Evolutionary conservation across 2,113 vertebrate species (phyloP).

Genomic region (Barnardius zonarius): DNA sequence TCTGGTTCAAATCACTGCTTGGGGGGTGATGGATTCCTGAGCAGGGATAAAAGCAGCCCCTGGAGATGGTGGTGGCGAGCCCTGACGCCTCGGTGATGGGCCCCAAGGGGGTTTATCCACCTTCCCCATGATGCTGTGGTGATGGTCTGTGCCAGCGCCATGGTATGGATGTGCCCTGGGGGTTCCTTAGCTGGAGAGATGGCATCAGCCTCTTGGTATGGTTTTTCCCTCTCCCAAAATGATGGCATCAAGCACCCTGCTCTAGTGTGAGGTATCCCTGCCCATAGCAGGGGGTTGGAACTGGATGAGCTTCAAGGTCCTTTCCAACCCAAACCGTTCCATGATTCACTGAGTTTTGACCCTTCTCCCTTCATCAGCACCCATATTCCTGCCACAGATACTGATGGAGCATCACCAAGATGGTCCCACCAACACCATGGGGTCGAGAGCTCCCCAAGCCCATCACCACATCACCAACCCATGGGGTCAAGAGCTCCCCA

Average conservation of each 20-base stretch:
- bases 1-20: not conserved
- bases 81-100: fast-evolving
- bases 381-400: fast-evolving
- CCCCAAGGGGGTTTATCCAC: fast-evolving
- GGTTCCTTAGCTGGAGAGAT: not conserved
- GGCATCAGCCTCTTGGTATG: not conserved
- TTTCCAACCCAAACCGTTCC: not conserved
- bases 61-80: not conserved
- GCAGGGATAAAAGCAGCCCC: not conserved
- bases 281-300: not conserved
- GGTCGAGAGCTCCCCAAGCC: not conserved
- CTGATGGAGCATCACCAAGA: not conserved
- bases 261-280: not conserved
- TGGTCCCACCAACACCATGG: fast-evolving
- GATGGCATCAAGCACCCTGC: not conserved
- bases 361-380: not conserved
- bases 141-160: fast-evolving
- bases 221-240: fast-evolving
- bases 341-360: not conserved
- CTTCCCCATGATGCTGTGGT: fast-evolving
- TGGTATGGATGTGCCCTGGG: not conserved
- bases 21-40: not conserved
- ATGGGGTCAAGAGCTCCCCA: not conserved
- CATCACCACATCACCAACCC: not conserved
- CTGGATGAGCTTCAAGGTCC: not conserved